Conservation (phyloP, 2,888 invertebrate species). For the Heliconius ismenius region DNA sequence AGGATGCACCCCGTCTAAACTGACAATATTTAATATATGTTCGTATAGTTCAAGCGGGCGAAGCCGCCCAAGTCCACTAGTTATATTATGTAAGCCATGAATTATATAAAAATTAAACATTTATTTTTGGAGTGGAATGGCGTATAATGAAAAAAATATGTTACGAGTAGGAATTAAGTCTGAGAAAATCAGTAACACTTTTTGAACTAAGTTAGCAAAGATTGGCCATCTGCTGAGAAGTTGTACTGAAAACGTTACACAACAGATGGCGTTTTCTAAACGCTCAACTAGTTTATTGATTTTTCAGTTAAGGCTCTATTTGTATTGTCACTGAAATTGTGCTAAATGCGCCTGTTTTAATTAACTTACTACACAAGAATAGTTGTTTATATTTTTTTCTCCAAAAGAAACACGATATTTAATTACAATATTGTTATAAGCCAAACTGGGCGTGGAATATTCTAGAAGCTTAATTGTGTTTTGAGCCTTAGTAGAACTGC, state of each 20-base stretch:
- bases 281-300: not conserved
- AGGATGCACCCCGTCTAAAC: no score
- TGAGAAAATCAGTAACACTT: not conserved
- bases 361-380: not conserved
- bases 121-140: not conserved
- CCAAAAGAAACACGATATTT: not conserved
- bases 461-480: slow-evolving; percentile 8
- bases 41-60: no score
- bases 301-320: slow-evolving; percentile 10
- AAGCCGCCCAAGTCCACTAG: no score
- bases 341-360: not conserved
- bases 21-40: no score
- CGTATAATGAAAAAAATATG: not conserved
- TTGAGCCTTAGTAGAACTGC: slow-evolving; percentile 6
- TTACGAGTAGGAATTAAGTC: not conserved
- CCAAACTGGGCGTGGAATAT: not conserved
- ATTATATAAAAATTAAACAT: not conserved
- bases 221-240: not conserved
- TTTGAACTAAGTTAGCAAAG: not conserved
- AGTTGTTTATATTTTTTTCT: not conserved
- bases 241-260: not conserved
- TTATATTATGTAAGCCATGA: no score
- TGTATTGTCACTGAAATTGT: not conserved
- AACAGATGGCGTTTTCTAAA: not conserved
- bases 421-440: no score